Conservation (phyloP, 1,140 invertebrate species). For the Holotrichia oblita region DNA sequence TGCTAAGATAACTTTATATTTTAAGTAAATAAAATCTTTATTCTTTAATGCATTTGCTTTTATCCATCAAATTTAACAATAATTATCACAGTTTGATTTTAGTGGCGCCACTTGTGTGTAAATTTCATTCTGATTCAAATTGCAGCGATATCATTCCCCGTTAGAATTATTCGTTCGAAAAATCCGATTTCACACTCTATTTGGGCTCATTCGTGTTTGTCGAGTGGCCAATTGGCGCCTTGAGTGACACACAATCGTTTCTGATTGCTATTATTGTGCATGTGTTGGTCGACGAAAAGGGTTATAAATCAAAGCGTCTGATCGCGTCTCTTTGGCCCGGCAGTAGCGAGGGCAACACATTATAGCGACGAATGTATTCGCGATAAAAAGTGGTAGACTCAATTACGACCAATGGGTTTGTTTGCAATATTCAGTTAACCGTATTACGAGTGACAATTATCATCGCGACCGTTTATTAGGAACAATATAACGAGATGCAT, state of each 20-base stretch:
- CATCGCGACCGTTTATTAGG: slow-evolving; percentile 27
- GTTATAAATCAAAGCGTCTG: slow-evolving; percentile 15
- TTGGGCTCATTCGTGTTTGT: not conserved
- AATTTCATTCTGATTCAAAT: too few relatives aligned
- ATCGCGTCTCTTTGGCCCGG: not conserved
- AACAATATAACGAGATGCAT: slow-evolving; percentile 34
- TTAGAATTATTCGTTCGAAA: not conserved
- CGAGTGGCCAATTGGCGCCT: not conserved
- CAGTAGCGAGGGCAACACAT: not conserved
- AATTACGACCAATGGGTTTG: slow-evolving; percentile 44
- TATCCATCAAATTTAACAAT: too few relatives aligned
- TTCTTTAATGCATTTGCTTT: too few relatives aligned
- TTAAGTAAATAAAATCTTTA: too few relatives aligned
- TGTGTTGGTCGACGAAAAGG: not conserved
- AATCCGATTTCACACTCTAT: slow-evolving; percentile 18
- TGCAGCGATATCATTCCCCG: too few relatives aligned
- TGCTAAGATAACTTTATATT: too few relatives aligned
- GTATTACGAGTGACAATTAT: slow-evolving; percentile 40
- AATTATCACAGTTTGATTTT: too few relatives aligned
- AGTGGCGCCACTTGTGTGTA: too few relatives aligned
- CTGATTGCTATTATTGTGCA: not conserved
- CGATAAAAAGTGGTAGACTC: slow-evolving; percentile 27
- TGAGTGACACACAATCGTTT: slow-evolving; percentile 5
- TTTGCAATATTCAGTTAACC: slow-evolving; percentile 43
- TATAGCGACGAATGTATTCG: not conserved